Evolutionary conservation across 2,888 invertebrate species (phyloP), one percentile per base, ranked within the genome.

Genomic region (Lissonota sp.): DNA sequence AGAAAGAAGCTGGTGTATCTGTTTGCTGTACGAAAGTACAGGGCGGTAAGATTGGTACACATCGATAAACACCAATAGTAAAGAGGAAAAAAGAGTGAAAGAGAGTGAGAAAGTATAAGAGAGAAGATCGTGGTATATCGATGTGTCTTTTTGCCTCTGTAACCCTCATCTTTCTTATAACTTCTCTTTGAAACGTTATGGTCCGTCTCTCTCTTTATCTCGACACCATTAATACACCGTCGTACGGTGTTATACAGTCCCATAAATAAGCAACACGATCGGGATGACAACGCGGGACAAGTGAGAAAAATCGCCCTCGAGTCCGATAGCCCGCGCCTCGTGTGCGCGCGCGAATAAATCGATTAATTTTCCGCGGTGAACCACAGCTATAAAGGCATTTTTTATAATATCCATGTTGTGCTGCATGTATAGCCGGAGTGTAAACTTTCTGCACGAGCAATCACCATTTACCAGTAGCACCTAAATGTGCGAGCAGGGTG

Each of bases 81-180:
- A 39, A 71, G 44, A 73, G 63, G 44, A 12, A 46, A 58, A 8
- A 55, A 60, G 72, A 83, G 83, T 75, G 51, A 74, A 58, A 76
- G 62, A 51, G 26, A 14, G 44, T 42, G 39, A 44, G 55, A 71
- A 70, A 80, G 73, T 64, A n/a, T 44, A 70, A 71, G 69, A 81
- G 73, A 81, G 74, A 83, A 84, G 84, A 82, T 84, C 83, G 81
- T 64, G 79, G 83, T 79, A n/a, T n/a, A 84, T 83, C 84, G 83
- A 83, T 82, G 80, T 62, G 72, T 80, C 75, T 53, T 75, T 67
- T 44, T 73, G 64, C 57, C 57, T 64, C 55, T 73, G 8, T 37
- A 44, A 73, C 73, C 46, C 57, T 73, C 40, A n/a, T n/a, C n/a
- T n/a, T n/a, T n/a, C n/a, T n/a, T n/a, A n/a, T n/a, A n/a, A n/a